Conservation (phyloP, 2,888 invertebrate species). For the Neoitamus cyanurus region DNA sequence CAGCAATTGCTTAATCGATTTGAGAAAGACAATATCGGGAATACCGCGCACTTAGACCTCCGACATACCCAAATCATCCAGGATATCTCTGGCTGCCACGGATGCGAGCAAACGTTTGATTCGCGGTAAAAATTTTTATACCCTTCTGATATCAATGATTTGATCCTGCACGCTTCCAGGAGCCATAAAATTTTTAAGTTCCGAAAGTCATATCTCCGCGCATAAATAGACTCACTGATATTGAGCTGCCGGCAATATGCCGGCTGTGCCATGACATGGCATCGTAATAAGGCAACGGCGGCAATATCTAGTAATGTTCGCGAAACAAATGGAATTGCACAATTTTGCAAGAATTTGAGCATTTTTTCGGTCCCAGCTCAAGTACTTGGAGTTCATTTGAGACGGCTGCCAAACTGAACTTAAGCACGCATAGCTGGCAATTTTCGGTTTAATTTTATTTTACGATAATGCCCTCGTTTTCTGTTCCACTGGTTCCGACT, state of each 20-base stretch:
- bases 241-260: slow-evolving; percentile 20
- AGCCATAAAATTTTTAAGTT: slow-evolving; percentile 18
- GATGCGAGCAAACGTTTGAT: neutral
- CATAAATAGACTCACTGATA: slow-evolving; percentile 17
- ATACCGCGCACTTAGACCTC: neutral
- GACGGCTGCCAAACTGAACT: slow-evolving; percentile 46
- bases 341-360: slow-evolving; percentile 32
- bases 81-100: slow-evolving; percentile 1
- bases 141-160: slow-evolving; percentile 23
- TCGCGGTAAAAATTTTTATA: slow-evolving; percentile 13
- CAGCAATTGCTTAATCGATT: neutral
- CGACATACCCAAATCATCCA: neutral
- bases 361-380: neutral
- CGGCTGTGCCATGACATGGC: slow-evolving; percentile 33
- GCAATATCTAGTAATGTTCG: slow-evolving; percentile 29
- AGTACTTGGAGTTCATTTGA: slow-evolving; percentile 18
- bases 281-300: slow-evolving; percentile 29
- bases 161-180: neutral
- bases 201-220: neutral
- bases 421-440: slow-evolving; percentile 47
- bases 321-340: slow-evolving; percentile 44
- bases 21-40: neutral
- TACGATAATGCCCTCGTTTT: slow-evolving; percentile 51
- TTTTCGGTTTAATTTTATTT: slow-evolving; percentile 49
- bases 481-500: slow-evolving; percentile 40